These are phyloP conservation scores for Imbricaverruca yamaguchii DNA, from an alignment of 2,888 invertebrate genomes.

Conservation along the genomic window DNA sequence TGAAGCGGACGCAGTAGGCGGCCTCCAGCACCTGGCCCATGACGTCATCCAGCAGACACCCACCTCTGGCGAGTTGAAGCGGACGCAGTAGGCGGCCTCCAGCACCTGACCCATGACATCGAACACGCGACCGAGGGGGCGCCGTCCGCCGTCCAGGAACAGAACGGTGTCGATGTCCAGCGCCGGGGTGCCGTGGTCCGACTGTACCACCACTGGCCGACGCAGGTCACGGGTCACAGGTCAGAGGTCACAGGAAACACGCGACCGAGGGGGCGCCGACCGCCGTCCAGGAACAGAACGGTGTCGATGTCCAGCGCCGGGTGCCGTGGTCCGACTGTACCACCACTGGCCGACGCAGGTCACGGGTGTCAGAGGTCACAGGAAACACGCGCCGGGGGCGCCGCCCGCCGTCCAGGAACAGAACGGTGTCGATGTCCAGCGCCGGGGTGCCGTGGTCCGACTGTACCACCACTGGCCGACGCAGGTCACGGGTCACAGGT, in stretches of 20 bases:
- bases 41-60: too few relatives aligned
- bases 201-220: constrained; percentile 62
- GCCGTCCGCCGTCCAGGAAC: constrained; percentile 70
- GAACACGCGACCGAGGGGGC: too few relatives aligned
- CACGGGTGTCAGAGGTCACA: too few relatives aligned
- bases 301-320: constrained; percentile 76
- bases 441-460: constrained; percentile 64
- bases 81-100: too few relatives aligned
- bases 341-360: constrained; percentile 60
- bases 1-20: too few relatives aligned
- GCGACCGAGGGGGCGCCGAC: constrained; percentile 65
- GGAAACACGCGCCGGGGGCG: constrained; percentile 64
- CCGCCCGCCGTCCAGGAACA: constrained; percentile 74
- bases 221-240: too few relatives aligned
- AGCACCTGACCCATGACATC: too few relatives aligned
- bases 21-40: too few relatives aligned
- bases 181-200: constrained; percentile 62
- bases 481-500: too few relatives aligned
- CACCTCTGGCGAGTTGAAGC: too few relatives aligned
- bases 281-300: constrained; percentile 73
- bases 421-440: constrained; percentile 74
- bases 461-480: constrained; percentile 62
- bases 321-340: constrained; percentile 62
- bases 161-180: constrained; percentile 79
- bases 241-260: too few relatives aligned